phyloP scores from a whole-genome alignment of 2,797 vertebrate genomes.

The Sebastes minor region DNA sequence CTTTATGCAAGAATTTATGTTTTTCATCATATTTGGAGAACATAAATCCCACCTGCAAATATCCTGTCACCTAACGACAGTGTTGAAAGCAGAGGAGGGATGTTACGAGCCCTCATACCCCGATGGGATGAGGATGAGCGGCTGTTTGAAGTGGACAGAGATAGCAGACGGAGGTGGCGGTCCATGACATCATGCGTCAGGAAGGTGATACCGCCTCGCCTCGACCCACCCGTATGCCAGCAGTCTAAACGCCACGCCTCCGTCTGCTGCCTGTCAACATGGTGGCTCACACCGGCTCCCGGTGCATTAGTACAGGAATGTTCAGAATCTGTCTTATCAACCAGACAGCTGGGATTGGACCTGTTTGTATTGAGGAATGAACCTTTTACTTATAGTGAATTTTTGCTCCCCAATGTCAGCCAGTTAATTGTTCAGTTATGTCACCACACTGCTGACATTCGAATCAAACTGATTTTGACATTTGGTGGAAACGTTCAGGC shows the following conservation, averaged over 20 bases:
- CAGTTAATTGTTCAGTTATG: not conserved
- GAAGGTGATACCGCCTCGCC: conserved; percentile 49
- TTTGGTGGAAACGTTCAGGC: not conserved
- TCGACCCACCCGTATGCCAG: conserved; percentile 35
- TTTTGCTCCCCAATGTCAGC: not conserved
- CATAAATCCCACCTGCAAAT: not conserved
- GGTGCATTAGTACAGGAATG: conserved; percentile 23
- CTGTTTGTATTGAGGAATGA: not conserved
- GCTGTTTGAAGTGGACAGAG: conserved; percentile 11
- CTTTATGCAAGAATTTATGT: not conserved
- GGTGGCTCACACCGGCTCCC: not conserved
- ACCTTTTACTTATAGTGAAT: not conserved
- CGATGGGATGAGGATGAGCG: conserved; percentile 45
- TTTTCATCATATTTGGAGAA: not conserved
- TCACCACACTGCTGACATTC: not conserved
- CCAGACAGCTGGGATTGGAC: not conserved
- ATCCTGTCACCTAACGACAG: not conserved
- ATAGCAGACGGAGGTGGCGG: conserved; percentile 34
- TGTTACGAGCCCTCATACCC: conserved; percentile 62
- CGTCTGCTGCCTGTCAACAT: conserved; percentile 53
- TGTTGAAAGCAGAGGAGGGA: conserved; percentile 52
- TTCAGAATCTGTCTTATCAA: conserved; percentile 3
- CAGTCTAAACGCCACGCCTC: conserved; percentile 22
- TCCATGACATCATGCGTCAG: conserved; percentile 62
- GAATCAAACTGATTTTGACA: not conserved